A percentile compares a stretch with the other conserved stretches of the same genome.
These are phyloP conservation scores for Choreutis nemorana DNA, from an alignment of 2,888 invertebrate genomes.

Conservation along the genomic window DNA sequence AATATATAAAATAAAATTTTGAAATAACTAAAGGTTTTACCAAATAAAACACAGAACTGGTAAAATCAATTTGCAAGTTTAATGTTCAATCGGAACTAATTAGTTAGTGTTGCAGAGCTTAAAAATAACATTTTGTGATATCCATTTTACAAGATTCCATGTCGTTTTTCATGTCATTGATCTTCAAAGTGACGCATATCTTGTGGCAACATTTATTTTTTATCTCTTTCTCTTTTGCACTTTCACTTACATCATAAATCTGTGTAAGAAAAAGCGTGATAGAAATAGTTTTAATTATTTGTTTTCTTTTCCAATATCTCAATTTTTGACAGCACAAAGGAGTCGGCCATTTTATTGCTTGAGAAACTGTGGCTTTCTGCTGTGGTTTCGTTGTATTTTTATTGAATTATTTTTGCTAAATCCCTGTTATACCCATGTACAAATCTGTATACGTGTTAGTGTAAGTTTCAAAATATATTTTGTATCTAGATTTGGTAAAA, in stretches of 20 bases:
- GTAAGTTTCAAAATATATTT: constrained; percentile 35
- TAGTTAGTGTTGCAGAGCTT: no score
- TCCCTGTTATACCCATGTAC: constrained; percentile 32
- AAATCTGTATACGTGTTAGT: constrained; percentile 59
- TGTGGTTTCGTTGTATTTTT: constrained; percentile 36
- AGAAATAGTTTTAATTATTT: constrained; percentile 51
- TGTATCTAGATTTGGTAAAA: constrained; percentile 37
- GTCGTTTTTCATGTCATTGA: no score
- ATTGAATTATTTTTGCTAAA: constrained; percentile 14
- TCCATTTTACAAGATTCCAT: no score
- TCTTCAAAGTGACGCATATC: no score
- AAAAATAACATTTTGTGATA: no score
- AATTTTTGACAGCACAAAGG: constrained; percentile 62
- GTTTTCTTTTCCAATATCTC: constrained; percentile 53
- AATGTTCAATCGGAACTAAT: no score
- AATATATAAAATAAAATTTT: no score
- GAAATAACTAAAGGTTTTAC: no score
- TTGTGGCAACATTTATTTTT: constrained; percentile 26
- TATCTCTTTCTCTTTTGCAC: constrained; percentile 35
- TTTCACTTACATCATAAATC: constrained; percentile 25
- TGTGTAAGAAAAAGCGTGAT: constrained; percentile 39
- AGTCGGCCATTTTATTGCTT: constrained; percentile 61
- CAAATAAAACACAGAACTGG: no score
- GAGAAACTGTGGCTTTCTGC: constrained; percentile 34
- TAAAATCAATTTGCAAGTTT: no score